Evolutionary conservation across 1,140 invertebrate species (phyloP).

Genomic region (Nasonia giraulti): DNA sequence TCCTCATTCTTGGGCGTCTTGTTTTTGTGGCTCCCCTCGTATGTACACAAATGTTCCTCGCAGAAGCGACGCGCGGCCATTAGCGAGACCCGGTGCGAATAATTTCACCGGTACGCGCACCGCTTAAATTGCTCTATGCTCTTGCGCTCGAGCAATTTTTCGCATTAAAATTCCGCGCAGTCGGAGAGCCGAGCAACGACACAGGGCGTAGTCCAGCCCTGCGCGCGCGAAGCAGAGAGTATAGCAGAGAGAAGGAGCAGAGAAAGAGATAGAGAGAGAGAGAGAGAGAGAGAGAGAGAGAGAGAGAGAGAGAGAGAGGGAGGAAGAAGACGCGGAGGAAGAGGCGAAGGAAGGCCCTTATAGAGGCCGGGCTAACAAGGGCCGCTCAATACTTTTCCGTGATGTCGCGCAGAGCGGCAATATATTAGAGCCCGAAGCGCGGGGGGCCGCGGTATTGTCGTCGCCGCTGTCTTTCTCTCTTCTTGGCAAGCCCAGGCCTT

Average conservation of each 20-base stretch:
- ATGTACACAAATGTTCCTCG: neutral
- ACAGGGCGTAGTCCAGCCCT: neutral
- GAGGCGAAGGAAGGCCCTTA: conserved; percentile 64
- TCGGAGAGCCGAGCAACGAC: conserved; percentile 60
- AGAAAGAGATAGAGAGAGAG: neutral
- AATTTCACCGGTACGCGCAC: conserved; percentile 44
- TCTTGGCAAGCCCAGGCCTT: conserved; percentile 15
- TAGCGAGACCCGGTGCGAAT: conserved; percentile 3
- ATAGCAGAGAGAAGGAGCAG: conserved; percentile 1
- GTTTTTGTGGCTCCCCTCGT: neutral
- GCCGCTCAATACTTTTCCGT: conserved; percentile 70
- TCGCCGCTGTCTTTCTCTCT: conserved; percentile 50
- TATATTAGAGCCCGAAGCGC: conserved; percentile 72
- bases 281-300: conserved; percentile 6
- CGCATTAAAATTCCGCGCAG: conserved; percentile 72
- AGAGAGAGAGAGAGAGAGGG: neutral
- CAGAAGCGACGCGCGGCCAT: neutral
- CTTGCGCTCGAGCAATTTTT: conserved; percentile 67
- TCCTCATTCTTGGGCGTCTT: too few relatives aligned
- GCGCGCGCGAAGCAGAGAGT: neutral
- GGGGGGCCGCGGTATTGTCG: conserved; percentile 72
- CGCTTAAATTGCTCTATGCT: conserved; percentile 18
- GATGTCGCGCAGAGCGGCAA: conserved; percentile 65
- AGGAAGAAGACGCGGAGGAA: neutral
- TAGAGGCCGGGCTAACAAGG: conserved; percentile 72